phyloP scores from a whole-genome alignment of 2,113 vertebrate genomes.

The Pyxicephalus adspersus region DNA sequence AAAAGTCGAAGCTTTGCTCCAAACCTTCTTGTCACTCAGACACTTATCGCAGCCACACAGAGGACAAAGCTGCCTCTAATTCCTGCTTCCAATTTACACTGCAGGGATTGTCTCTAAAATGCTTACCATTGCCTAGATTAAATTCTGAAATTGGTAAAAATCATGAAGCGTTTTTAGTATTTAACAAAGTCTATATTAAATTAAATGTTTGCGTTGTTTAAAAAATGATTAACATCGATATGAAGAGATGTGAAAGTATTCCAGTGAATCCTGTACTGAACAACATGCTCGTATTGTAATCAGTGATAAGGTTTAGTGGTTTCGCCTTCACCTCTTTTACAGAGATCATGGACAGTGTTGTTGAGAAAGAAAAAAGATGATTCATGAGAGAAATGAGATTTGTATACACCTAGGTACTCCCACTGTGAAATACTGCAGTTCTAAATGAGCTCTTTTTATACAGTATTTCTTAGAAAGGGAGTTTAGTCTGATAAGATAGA shows the following conservation, averaged over 20 bases:
- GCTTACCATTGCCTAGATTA: constrained; percentile 43
- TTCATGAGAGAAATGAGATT: neutral
- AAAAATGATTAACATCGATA: constrained; percentile 7
- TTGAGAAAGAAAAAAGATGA: constrained; percentile 5
- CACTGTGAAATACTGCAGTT: neutral
- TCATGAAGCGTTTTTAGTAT: constrained; percentile 26
- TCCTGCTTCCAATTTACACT: constrained; percentile 56
- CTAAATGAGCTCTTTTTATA: constrained; percentile 19
- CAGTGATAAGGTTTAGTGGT: neutral
- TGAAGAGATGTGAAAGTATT: neutral
- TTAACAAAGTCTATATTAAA: constrained; percentile 52
- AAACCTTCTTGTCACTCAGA: constrained; percentile 47
- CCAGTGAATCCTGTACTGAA: neutral
- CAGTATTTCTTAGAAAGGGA: neutral
- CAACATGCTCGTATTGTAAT: neutral
- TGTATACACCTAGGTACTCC: constrained; percentile 17
- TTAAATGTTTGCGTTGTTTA: constrained; percentile 35
- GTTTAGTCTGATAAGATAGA: neutral
- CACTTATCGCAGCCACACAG: constrained; percentile 54
- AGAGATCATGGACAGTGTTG: constrained; percentile 10
- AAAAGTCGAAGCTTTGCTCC: constrained; percentile 50
- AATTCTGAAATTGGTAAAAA: constrained; percentile 29
- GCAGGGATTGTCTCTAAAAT: constrained; percentile 45
- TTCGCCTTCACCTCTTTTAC: neutral
- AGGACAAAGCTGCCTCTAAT: constrained; percentile 56